Conservation (phyloP, 2,797 vertebrate genomes). For the Anguilla pacifica region DNA sequence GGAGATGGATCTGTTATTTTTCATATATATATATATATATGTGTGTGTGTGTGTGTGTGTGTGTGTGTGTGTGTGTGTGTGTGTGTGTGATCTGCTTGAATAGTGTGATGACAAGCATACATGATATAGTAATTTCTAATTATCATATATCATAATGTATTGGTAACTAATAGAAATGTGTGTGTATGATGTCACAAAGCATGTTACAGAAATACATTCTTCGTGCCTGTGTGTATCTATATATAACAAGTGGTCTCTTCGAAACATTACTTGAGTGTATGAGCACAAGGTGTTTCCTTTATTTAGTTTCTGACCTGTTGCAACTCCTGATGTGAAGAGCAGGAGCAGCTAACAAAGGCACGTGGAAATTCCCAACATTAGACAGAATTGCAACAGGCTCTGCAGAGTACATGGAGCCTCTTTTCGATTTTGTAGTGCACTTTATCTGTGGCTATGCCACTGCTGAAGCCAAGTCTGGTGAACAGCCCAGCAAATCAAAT, state of each 20-base stretch:
- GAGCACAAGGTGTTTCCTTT: background rate
- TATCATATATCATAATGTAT: background rate
- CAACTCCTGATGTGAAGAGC: background rate
- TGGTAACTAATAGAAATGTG: background rate
- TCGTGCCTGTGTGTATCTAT: background rate
- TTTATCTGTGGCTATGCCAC: background rate
- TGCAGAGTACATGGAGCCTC: background rate
- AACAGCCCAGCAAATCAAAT: background rate
- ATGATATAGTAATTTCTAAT: background rate
- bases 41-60: too few relatives aligned
- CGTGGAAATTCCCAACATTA: conserved; percentile 50
- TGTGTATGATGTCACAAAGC: background rate
- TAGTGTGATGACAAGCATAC: background rate
- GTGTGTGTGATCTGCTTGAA: background rate
- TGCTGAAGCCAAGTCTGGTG: background rate
- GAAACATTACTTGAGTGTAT: background rate
- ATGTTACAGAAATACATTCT: background rate
- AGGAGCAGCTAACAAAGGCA: conserved; percentile 38
- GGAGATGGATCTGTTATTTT: conserved; percentile 29
- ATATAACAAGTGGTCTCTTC: background rate
- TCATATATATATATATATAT: too few relatives aligned
- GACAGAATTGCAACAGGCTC: conserved; percentile 47
- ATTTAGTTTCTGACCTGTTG: background rate
- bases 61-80: too few relatives aligned
- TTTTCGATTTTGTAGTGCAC: background rate